Conservation (phyloP, 2,113 vertebrate genomes). For the Nibea albiflora region DNA sequence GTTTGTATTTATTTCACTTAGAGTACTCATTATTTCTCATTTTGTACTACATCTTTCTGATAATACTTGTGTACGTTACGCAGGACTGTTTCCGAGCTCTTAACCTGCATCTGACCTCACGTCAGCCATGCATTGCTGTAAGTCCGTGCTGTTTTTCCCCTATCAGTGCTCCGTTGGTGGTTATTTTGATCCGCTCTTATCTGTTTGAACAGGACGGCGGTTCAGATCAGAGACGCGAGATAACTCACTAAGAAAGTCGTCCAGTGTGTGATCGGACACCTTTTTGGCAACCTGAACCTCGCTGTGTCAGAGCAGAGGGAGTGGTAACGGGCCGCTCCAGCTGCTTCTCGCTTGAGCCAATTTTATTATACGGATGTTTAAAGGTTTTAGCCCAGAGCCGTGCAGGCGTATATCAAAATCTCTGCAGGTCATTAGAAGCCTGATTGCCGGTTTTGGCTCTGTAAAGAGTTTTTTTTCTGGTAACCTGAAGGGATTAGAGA, state of each 20-base stretch:
- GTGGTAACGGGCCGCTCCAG: conserved; percentile 1
- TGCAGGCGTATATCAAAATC: conserved; percentile 6
- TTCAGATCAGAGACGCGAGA: conserved; percentile 43
- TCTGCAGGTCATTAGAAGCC: no score
- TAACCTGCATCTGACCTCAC: conserved; percentile 6
- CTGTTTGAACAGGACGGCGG: conserved; percentile 19
- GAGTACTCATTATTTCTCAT: no score
- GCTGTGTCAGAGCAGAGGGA: conserved; percentile 5
- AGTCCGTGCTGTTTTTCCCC: background rate
- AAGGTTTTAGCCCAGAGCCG: background rate
- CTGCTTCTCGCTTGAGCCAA: conserved; percentile 16
- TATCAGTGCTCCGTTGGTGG: background rate
- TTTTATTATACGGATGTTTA: conserved; percentile 5
- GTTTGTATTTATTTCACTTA: no score
- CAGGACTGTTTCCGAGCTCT: background rate
- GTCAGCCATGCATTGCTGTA: background rate
- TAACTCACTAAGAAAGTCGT: conserved; percentile 53
- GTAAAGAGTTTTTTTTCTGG: background rate
- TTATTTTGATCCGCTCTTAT: conserved; percentile 45
- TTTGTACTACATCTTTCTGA: background rate
- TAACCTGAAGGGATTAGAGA: background rate
- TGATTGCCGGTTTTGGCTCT: background rate
- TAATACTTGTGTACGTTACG: background rate
- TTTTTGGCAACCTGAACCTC: conserved; percentile 26
- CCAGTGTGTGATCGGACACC: conserved; percentile 36